Conservation (phyloP, 64 coral and sea anemone species). For the Orbicella faveolata region DNA sequence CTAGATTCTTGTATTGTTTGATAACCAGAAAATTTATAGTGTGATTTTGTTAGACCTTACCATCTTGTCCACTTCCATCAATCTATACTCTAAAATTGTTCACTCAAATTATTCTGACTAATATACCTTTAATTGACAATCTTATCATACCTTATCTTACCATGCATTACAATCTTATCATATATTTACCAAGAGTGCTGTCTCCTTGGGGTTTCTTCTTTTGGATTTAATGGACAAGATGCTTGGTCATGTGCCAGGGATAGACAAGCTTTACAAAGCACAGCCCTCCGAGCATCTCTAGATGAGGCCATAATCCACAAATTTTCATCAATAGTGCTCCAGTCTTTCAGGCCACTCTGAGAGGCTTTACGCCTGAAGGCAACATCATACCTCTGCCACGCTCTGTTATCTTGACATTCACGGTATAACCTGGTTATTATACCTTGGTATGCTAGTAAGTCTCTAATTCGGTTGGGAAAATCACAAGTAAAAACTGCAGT, state of each 20-base stretch:
- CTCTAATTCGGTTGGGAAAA: constrained; percentile 59
- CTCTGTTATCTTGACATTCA: constrained; percentile 87
- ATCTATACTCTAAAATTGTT: no score
- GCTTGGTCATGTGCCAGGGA: constrained; percentile 74
- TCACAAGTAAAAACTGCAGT: constrained; percentile 66
- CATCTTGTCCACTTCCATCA: no score
- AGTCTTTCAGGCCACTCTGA: constrained; percentile 54
- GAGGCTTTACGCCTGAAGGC: constrained; percentile 90
- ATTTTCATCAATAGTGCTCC: constrained; percentile 91
- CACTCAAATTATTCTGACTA: no score
- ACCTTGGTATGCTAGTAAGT: constrained; percentile 88
- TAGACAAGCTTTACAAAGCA: constrained; percentile 84
- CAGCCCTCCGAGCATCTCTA: constrained; percentile 72
- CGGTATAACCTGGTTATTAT: constrained; percentile 83
- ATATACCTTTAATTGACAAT: no score
- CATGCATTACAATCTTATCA: background rate
- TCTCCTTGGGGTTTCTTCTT: constrained; percentile 40
- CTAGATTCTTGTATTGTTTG: no score
- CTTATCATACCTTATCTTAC: constrained; percentile 2
- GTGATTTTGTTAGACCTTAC: no score
- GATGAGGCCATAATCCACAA: constrained; percentile 91
- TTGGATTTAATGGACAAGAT: constrained; percentile 68
- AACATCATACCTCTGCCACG: constrained; percentile 98
- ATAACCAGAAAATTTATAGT: no score
- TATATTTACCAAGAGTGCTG: constrained; percentile 44